phyloP scores from a whole-genome alignment of 2,113 vertebrate genomes.

The Scolopax mira region DNA sequence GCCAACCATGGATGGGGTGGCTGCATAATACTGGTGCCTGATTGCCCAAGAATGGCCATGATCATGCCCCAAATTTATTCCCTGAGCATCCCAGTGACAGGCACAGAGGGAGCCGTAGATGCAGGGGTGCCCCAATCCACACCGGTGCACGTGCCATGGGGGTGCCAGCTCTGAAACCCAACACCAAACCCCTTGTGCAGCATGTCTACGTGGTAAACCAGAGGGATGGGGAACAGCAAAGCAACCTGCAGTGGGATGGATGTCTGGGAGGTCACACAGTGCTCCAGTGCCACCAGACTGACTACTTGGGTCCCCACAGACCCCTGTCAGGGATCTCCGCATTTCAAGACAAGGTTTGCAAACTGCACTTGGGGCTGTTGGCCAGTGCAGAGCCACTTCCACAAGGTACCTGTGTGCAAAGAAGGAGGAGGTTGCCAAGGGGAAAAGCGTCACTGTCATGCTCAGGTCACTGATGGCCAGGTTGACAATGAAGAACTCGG shows the following conservation, averaged over 20 bases:
- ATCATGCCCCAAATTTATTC: rapidly evolving
- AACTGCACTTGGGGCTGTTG: rapidly evolving
- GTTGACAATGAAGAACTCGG: slow-evolving; percentile 85
- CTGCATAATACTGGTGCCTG: not conserved
- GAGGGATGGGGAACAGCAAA: not conserved
- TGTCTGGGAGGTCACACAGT: not conserved
- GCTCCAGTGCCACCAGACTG: not conserved
- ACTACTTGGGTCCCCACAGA: not conserved
- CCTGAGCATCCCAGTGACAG: not conserved
- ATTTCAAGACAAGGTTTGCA: not conserved
- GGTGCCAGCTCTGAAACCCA: not conserved
- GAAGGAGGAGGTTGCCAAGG: slow-evolving; percentile 80
- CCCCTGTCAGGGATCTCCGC: not conserved
- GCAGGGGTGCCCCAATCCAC: not conserved
- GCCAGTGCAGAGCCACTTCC: rapidly evolving
- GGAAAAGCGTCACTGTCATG: slow-evolving; percentile 82
- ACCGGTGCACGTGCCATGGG: rapidly evolving
- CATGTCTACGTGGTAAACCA: not conserved
- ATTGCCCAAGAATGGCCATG: rapidly evolving
- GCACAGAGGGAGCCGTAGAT: not conserved
- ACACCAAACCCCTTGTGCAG: not conserved
- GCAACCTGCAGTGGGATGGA: not conserved
- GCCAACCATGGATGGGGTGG: rapidly evolving
- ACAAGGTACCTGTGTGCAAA: slow-evolving; percentile 81
- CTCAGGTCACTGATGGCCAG: slow-evolving; percentile 85